Evolutionary conservation across 2,113 vertebrate genomes (phyloP).

Genomic region (Mohoua ochrocephala): DNA sequence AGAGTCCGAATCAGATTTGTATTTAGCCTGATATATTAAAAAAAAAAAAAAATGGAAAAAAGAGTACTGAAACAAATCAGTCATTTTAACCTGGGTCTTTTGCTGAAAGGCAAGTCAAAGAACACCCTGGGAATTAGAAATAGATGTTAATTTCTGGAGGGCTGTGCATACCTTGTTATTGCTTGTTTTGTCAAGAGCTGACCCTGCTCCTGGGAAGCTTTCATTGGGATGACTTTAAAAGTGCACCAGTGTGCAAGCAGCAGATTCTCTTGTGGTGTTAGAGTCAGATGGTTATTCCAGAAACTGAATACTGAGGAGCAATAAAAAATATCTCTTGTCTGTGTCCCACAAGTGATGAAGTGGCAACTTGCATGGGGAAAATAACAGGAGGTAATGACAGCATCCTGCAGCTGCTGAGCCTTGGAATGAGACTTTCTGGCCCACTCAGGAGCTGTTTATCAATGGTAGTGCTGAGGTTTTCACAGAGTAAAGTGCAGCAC

Average conservation of each 20-base stretch:
- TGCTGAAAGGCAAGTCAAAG: not conserved
- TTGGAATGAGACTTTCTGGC: not conserved
- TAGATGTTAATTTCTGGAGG: not conserved
- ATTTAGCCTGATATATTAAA: not conserved
- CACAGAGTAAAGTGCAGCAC: not conserved
- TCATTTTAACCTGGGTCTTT: not conserved
- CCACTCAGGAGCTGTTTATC: not conserved
- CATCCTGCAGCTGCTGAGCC: not conserved
- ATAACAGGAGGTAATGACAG: not conserved
- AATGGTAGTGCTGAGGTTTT: not conserved
- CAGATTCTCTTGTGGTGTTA: not conserved
- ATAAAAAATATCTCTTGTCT: not conserved
- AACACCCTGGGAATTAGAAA: not conserved
- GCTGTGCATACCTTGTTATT: not conserved
- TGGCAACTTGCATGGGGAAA: not conserved
- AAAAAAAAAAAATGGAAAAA: fast-evolving
- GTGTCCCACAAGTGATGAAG: not conserved
- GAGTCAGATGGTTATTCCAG: not conserved
- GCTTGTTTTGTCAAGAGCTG: not conserved
- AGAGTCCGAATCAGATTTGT: not conserved
- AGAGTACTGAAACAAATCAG: not conserved
- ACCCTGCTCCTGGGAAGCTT: not conserved
- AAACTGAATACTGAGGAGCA: not conserved
- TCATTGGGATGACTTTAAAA: not conserved
- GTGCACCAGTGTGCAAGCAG: not conserved